These are phyloP conservation scores for Limenitis camilla DNA, from an alignment of 2,888 invertebrate species.

Conservation along the genomic window DNA sequence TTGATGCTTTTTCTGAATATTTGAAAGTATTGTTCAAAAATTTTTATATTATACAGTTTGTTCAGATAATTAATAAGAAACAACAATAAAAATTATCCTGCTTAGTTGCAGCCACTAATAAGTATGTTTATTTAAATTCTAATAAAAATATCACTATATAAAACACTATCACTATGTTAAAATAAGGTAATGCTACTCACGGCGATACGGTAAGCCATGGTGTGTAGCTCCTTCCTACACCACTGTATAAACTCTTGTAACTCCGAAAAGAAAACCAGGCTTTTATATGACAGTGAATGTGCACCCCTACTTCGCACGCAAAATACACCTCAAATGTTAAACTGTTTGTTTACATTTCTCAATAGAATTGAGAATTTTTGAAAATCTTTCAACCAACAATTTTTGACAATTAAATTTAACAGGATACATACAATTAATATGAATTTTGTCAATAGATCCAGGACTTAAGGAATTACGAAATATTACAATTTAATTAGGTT, in stretches of 20 bases:
- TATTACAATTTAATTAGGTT: too few relatives aligned
- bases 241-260: conserved; percentile 35
- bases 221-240: conserved; percentile 35
- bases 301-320: conserved; percentile 48
- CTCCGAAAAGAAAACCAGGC: conserved; percentile 36
- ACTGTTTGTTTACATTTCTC: conserved; percentile 13
- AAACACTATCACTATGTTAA: conserved; percentile 2
- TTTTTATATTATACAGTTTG: too few relatives aligned
- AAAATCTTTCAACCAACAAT: too few relatives aligned
- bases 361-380: background rate
- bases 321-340: conserved; percentile 20
- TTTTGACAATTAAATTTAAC: too few relatives aligned
- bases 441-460: too few relatives aligned
- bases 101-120: too few relatives aligned
- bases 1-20: too few relatives aligned
- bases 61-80: too few relatives aligned
- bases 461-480: too few relatives aligned
- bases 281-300: conserved; percentile 66
- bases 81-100: too few relatives aligned
- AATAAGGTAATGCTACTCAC: conserved; percentile 45
- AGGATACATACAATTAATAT: too few relatives aligned
- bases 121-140: background rate
- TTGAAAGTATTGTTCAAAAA: too few relatives aligned
- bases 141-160: background rate
- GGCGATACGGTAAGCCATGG: conserved; percentile 57